A percentile compares a stretch with the other conserved stretches of the same genome.
phyloP scores from a whole-genome alignment of 2,113 vertebrate genomes.

The Microtus ochrogaster region DNA sequence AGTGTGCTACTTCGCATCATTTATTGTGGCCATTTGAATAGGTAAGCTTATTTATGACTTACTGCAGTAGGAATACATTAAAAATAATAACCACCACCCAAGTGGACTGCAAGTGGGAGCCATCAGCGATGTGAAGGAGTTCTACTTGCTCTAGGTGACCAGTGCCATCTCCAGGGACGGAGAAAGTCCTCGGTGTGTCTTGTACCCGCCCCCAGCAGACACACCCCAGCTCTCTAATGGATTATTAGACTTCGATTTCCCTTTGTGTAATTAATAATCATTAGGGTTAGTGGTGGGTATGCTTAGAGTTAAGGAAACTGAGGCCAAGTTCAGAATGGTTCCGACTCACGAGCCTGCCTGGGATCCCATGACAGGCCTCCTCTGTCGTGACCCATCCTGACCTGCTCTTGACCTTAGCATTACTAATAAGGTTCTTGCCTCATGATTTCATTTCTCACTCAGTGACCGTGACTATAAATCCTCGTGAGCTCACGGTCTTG shows the following conservation, averaged over 20 bases:
- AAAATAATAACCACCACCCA: conserved; percentile 80
- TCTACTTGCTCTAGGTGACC: not conserved
- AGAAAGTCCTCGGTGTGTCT: not conserved
- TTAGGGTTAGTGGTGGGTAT: not conserved
- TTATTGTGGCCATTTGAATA: conserved; percentile 80
- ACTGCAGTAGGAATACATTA: conserved; percentile 74
- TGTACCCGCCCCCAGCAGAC: not conserved
- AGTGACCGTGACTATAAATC: conserved; percentile 74
- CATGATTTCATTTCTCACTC: conserved; percentile 74
- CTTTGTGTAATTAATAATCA: conserved; percentile 25
- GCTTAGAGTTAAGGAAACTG: conserved; percentile 61
- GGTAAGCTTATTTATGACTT: conserved; percentile 76
- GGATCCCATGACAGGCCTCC: not conserved
- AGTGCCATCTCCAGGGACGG: not conserved
- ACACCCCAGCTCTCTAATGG: not conserved
- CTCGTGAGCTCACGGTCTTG: conserved; percentile 41
- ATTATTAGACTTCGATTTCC: conserved; percentile 29
- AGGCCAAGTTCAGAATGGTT: conserved; percentile 48
- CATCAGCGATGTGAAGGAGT: not conserved
- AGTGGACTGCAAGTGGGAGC: conserved; percentile 57
- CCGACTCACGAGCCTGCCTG: not conserved
- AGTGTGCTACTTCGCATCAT: conserved; percentile 68
- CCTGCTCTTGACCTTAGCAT: conserved; percentile 67
- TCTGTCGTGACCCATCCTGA: conserved; percentile 67
- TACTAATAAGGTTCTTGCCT: conserved; percentile 72